Evolutionary conservation across 2,113 vertebrate species (phyloP), one percentile per base, ranked within the genome.

Genomic region (Bucco capensis): DNA sequence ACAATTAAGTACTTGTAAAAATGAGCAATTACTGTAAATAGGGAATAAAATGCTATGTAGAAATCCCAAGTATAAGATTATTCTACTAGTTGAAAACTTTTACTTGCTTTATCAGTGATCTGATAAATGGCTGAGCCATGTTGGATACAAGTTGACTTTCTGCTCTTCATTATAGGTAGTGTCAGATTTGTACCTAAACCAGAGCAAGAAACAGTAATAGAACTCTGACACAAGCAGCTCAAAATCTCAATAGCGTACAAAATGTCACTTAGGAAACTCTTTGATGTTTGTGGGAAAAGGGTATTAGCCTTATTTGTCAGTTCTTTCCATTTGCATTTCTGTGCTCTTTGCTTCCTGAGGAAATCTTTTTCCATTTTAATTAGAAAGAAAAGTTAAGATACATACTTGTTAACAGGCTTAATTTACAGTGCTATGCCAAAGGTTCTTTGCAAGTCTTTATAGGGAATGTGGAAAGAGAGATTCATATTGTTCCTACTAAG

Each of bases 361-460:
- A 91, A 88, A 91, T 83, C 58, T 95, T 91, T 81, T 76, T 65
- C 83, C 56, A 37, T 90, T n/a, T 92, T 94, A 96, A 95, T 88
- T 90, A 83, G 83, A 33, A 82, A 83, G 82, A 74, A 73, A 56
- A 91, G 65, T 75, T 73, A 79, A 88, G 83, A 75, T 90, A 33
- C 21, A 24, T 50, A 65, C 71, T 95, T 92, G 79, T 83, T 94
- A 96, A 84, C 81, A 69, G 86, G 80, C 70, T 88, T 90, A 77
- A 94, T 95, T 94, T 94, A 78, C 49, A 47, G 31, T 6, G 18
- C 74, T 74, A 6, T 84, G 89, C 49, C 64, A 90, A 78, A 94
- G 82, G 83, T 88, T 82, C 72, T 79, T 49, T 60, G 35, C 72
- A 60, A 80, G 16, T 61, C 78, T 81, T 83, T 57, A 31, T 42